Evolutionary conservation across 2,113 vertebrate genomes (phyloP).

Genomic region (Etheostoma cragini): DNA sequence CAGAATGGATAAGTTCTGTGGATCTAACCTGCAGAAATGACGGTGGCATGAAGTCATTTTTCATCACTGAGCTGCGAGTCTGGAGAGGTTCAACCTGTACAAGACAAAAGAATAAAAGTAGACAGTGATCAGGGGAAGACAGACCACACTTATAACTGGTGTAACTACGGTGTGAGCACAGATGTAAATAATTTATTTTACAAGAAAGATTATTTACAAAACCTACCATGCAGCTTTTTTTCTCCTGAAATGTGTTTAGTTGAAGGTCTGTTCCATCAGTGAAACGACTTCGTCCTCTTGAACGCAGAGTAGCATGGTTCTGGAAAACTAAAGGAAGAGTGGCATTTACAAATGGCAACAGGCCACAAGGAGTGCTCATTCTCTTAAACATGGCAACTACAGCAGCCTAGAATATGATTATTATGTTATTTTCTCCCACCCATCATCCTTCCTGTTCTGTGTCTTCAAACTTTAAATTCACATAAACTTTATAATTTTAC

Average conservation of each 20-base stretch:
- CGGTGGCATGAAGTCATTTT: slow-evolving; percentile 53
- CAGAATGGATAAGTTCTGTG: neutral
- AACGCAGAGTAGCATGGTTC: slow-evolving; percentile 35
- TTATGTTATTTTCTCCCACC: neutral
- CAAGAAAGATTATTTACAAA: neutral
- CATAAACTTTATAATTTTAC: slow-evolving; percentile 48
- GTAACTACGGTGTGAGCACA: neutral
- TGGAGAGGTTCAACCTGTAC: slow-evolving; percentile 48
- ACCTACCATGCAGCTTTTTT: slow-evolving; percentile 35
- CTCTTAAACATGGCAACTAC: neutral
- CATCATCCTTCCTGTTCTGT: neutral
- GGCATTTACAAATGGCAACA: neutral
- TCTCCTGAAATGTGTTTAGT: slow-evolving; percentile 61
- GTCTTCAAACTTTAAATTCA: neutral
- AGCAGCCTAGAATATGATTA: neutral
- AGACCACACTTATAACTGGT: neutral
- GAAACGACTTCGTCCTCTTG: slow-evolving; percentile 63
- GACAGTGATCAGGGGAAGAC: neutral
- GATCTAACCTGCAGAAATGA: slow-evolving; percentile 58
- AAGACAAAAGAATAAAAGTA: neutral
- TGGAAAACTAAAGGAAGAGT: slow-evolving; percentile 37
- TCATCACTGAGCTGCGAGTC: slow-evolving; percentile 62
- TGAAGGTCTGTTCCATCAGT: slow-evolving; percentile 57
- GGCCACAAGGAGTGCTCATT: neutral
- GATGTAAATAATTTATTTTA: neutral